Percentiles rank a stretch among this genome's conserved stretches.
phyloP scores from a whole-genome alignment of 2,113 vertebrate genomes.

The Oncorhynchus keta region DNA sequence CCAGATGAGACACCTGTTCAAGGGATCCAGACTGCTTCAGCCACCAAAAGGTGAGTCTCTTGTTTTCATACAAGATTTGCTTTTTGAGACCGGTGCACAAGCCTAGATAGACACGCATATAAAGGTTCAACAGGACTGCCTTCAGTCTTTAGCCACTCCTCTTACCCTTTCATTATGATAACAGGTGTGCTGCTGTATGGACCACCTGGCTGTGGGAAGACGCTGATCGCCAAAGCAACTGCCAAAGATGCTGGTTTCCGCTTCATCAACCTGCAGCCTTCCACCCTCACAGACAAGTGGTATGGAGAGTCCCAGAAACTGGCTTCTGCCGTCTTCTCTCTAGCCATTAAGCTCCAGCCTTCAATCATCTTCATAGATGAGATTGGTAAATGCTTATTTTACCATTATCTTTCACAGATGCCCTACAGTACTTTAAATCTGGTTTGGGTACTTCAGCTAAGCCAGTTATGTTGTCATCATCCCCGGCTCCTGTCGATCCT shows the following conservation, averaged over 20 bases:
- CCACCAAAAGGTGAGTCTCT: conserved; percentile 90
- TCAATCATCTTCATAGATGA: conserved; percentile 99
- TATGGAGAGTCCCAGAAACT: conserved; percentile 98
- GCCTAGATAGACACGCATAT: not conserved
- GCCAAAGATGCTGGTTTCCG: conserved; percentile 95
- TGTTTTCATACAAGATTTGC: not conserved
- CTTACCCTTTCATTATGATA: not conserved
- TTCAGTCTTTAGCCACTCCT: not conserved
- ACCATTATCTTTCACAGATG: too few species aligned
- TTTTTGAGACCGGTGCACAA: not conserved
- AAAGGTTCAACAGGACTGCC: not conserved
- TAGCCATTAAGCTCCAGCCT: conserved; percentile 94
- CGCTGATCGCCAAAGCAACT: conserved; percentile 94
- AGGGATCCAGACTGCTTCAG: conserved; percentile 90
- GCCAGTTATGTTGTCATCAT: not conserved
- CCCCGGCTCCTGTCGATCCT: not conserved
- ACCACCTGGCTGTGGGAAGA: conserved; percentile 96
- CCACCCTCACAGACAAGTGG: conserved; percentile 96
- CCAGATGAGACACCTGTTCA: conserved; percentile 94
- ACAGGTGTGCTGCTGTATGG: conserved; percentile 94
- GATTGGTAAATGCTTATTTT: conserved; percentile 79
- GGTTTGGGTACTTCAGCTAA: not conserved
- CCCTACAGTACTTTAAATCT: not conserved
- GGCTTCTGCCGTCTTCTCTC: conserved; percentile 93
- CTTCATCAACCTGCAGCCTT: conserved; percentile 97